Conservation (phyloP, 2,888 invertebrate species). For the Galerucella calmariensis region DNA sequence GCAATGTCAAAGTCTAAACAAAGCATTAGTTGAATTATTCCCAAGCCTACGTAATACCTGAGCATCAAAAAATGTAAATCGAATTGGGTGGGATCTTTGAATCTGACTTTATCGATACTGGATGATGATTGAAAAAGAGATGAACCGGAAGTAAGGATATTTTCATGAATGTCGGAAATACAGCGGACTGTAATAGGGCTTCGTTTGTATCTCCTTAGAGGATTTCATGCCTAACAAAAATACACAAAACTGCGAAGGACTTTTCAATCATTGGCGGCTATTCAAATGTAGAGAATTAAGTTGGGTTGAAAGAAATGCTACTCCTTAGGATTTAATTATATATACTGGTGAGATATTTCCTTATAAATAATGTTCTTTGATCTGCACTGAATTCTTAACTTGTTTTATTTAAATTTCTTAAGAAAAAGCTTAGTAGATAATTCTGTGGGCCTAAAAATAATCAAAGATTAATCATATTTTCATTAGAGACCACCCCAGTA, state of each 20-base stretch:
- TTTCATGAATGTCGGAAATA: constrained; percentile 58
- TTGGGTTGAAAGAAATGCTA: not conserved
- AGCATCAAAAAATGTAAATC: constrained; percentile 13
- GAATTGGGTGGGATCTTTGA: constrained; percentile 32
- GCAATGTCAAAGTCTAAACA: not conserved
- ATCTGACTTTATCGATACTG: constrained; percentile 59
- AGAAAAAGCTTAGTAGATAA: too few relatives aligned
- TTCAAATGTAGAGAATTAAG: not conserved
- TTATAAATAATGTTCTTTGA: not conserved
- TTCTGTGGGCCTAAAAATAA: not conserved
- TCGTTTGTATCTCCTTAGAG: constrained; percentile 56
- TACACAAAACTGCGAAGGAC: constrained; percentile 19
- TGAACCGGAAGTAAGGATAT: constrained; percentile 64
- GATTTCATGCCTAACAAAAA: constrained; percentile 27
- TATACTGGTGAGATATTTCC: not conserved
- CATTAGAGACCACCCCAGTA: not conserved
- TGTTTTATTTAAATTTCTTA: too few relatives aligned
- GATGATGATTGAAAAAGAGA: constrained; percentile 63
- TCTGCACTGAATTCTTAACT: too few relatives aligned
- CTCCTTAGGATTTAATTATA: not conserved
- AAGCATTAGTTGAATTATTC: not conserved
- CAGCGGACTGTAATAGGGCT: constrained; percentile 57
- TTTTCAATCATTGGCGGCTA: not conserved
- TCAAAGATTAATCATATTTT: not conserved
- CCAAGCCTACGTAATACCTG: not conserved